A percentile compares a stretch with the other conserved stretches of the same genome.
Conservation (phyloP, 2,113 vertebrate species). For the Sinocyclocheilus grahami region DNA sequence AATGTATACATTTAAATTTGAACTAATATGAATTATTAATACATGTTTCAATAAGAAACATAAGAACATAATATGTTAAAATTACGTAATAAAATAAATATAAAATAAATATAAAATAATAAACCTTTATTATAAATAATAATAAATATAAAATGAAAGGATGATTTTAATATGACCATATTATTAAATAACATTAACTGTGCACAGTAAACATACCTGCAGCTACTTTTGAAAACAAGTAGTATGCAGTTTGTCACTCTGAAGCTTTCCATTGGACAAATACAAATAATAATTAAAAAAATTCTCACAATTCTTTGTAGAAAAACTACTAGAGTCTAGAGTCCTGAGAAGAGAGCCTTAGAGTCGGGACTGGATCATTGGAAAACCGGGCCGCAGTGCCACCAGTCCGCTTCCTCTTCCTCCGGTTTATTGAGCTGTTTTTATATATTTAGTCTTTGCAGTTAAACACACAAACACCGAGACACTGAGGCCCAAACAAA, state of each 20-base stretch:
- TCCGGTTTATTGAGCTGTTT: background rate
- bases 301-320: background rate
- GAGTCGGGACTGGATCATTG: conserved; percentile 15
- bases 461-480: conserved; percentile 4
- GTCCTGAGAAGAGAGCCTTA: background rate
- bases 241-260: too few relatives aligned
- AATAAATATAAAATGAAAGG: too few relatives aligned
- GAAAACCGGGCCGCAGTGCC: background rate
- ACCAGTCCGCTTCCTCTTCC: conserved; percentile 35
- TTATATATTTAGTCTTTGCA: conserved; percentile 20
- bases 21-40: background rate
- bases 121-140: too few relatives aligned
- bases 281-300: background rate
- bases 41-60: too few relatives aligned
- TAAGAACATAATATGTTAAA: too few relatives aligned
- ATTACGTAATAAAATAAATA: too few relatives aligned
- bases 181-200: too few relatives aligned
- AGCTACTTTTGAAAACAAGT: too few relatives aligned
- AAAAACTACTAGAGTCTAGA: background rate
- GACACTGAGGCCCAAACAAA: conserved; percentile 30
- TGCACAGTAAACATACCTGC: too few relatives aligned
- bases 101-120: too few relatives aligned
- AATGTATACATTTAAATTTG: background rate
- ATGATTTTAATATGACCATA: background rate
- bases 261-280: background rate